Conservation (phyloP, 2,113 vertebrate genomes). For the Toxostoma redivivum region DNA sequence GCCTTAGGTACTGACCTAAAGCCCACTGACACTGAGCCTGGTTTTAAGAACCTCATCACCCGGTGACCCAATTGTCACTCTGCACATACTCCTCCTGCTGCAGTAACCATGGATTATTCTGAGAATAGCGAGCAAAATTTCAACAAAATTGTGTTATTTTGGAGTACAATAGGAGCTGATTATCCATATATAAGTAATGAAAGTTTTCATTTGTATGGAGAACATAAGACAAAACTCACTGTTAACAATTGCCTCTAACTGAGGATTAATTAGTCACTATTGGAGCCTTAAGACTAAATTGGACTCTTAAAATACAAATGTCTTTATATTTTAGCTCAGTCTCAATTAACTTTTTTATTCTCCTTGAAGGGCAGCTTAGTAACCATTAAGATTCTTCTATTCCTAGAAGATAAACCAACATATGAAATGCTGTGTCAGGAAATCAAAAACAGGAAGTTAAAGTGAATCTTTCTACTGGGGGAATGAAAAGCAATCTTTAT, state of each 20-base stretch:
- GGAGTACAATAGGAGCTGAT: not conserved
- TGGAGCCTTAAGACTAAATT: not conserved
- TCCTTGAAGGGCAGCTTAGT: conserved; percentile 1
- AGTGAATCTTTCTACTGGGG: not conserved
- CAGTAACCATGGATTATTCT: not conserved
- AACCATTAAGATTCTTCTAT: not conserved
- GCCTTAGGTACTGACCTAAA: not conserved
- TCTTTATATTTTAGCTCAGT: not conserved
- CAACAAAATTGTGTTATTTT: not conserved
- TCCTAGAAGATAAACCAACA: not conserved
- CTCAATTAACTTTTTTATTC: not conserved
- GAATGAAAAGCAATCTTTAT: not conserved
- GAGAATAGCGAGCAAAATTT: not conserved
- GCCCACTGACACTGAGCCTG: not conserved
- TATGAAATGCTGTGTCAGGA: not conserved
- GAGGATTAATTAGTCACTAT: not conserved
- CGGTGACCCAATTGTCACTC: not conserved
- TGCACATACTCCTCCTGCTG: not conserved
- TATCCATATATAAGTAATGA: not conserved
- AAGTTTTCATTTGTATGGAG: not conserved
- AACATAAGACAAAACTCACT: not conserved
- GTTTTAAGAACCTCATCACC: not conserved
- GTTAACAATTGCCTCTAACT: not conserved
- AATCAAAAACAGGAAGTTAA: not conserved
- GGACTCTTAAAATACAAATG: not conserved